These are phyloP conservation scores for Drymodes brunneopygia DNA, from an alignment of 2,113 vertebrate species.

Conservation along the genomic window DNA sequence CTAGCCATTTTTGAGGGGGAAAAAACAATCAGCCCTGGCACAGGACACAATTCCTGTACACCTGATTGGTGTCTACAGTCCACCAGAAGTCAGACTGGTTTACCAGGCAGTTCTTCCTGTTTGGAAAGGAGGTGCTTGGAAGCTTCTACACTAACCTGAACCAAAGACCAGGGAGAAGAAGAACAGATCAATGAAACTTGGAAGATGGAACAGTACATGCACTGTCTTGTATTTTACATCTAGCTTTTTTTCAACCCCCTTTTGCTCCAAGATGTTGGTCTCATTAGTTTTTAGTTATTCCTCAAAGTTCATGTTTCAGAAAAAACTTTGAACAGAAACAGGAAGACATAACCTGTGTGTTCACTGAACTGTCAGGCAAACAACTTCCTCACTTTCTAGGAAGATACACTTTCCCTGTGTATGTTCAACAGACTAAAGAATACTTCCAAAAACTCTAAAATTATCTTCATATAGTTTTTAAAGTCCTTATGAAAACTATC, in stretches of 20 bases:
- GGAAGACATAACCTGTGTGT: background rate
- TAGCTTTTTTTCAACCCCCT: background rate
- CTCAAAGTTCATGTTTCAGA: background rate
- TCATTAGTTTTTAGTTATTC: background rate
- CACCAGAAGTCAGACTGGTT: background rate
- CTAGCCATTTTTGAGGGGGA: background rate
- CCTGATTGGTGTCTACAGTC: too few species aligned
- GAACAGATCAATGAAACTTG: background rate
- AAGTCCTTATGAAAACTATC: background rate
- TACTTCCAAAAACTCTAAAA: background rate
- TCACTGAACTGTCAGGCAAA: background rate
- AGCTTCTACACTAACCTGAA: background rate
- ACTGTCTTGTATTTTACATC: background rate
- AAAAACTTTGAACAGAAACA: background rate
- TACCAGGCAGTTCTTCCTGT: background rate
- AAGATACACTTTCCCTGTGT: background rate
- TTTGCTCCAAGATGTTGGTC: background rate
- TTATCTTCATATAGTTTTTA: background rate
- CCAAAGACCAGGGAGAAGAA: background rate
- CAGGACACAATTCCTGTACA: background rate
- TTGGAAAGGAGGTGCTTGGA: background rate
- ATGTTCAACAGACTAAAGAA: background rate
- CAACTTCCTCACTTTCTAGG: background rate
- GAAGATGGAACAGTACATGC: background rate
- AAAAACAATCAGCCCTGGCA: background rate